These are phyloP conservation scores for Cryptoblepharus egeriae DNA, from an alignment of 2,797 vertebrate species.

Conservation along the genomic window DNA sequence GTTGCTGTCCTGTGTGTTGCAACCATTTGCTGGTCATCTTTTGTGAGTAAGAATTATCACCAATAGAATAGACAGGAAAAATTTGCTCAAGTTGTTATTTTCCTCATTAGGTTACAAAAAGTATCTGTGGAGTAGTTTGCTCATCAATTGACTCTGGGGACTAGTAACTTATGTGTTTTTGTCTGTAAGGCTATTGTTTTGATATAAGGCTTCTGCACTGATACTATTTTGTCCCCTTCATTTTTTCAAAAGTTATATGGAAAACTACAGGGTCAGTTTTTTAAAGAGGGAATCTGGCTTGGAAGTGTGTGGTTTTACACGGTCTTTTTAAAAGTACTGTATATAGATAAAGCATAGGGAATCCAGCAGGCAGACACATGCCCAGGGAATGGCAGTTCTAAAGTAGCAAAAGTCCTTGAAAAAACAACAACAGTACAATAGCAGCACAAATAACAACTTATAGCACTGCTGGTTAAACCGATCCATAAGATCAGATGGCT, in stretches of 20 bases:
- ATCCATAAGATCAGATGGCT: no score
- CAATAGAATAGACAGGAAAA: not conserved
- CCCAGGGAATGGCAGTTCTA: not conserved
- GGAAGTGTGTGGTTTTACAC: not conserved
- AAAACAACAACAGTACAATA: not conserved
- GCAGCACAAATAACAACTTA: not conserved
- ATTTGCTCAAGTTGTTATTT: not conserved
- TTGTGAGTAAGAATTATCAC: not conserved
- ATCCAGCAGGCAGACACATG: not conserved
- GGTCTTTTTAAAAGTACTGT: not conserved
- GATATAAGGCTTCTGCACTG: no score
- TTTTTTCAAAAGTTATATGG: not conserved
- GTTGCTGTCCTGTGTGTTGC: not conserved
- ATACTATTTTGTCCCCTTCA: not conserved
- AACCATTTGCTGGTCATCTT: not conserved
- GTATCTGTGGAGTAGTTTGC: no score
- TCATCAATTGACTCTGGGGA: not conserved
- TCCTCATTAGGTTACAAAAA: not conserved
- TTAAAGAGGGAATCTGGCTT: not conserved
- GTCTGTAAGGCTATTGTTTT: not conserved
- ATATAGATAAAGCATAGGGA: not conserved
- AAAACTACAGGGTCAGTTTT: no score
- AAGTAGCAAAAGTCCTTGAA: no score
- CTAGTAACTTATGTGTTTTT: not conserved
- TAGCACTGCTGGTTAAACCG: not conserved